phyloP scores from a whole-genome alignment of 2,888 invertebrate species.

The Endomychus coccineus region DNA sequence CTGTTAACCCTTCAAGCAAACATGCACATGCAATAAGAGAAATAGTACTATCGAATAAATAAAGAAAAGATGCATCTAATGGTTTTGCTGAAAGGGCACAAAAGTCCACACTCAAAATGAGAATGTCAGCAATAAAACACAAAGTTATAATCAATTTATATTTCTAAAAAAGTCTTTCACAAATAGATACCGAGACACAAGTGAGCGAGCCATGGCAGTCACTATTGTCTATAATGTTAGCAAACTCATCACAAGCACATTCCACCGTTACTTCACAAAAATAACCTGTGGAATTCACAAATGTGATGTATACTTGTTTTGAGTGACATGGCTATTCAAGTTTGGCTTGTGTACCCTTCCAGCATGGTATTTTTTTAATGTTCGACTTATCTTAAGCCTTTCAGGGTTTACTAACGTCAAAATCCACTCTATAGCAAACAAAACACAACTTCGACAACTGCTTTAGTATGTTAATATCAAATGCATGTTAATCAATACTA shows the following conservation, averaged over 20 bases:
- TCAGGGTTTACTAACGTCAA: conserved; percentile 34
- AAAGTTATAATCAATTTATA: conserved; percentile 40
- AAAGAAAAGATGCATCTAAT: conserved; percentile 5
- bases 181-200: conserved; percentile 40
- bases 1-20: conserved; percentile 33
- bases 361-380: conserved; percentile 33
- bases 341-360: conserved; percentile 41
- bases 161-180: conserved; percentile 44
- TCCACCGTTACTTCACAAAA: conserved; percentile 13
- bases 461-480: too few species aligned
- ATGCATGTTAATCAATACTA: too few species aligned
- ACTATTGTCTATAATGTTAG: conserved; percentile 32
- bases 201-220: conserved; percentile 39
- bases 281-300: conserved; percentile 25
- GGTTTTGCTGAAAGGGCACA: conserved; percentile 39
- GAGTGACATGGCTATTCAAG: conserved; percentile 27
- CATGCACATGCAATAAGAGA: conserved; percentile 30
- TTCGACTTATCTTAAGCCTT: conserved; percentile 34
- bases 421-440: conserved; percentile 26
- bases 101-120: conserved; percentile 29
- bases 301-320: conserved; percentile 21
- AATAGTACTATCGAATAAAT: conserved; percentile 8
- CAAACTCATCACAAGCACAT: conserved; percentile 36
- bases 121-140: conserved; percentile 19
- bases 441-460: too few species aligned